phyloP scores from a whole-genome alignment of 2,888 invertebrate species.

The Rhagium mordax region DNA sequence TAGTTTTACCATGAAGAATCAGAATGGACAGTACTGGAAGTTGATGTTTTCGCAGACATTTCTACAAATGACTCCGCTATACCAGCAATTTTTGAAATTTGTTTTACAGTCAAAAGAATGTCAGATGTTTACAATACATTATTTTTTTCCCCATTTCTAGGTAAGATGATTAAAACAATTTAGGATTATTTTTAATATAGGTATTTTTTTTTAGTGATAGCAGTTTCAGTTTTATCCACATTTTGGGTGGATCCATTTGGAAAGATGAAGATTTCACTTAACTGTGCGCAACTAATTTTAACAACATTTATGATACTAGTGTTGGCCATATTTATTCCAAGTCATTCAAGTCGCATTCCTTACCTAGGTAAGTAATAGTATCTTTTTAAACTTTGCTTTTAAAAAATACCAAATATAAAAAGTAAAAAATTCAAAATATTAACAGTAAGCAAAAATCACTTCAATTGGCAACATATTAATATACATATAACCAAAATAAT shows the following conservation, averaged over 20 bases:
- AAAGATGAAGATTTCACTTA: slow-evolving; percentile 62
- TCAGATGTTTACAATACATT: slow-evolving; percentile 59
- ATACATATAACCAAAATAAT: no score
- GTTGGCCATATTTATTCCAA: slow-evolving; percentile 60
- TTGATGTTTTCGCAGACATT: slow-evolving; percentile 39
- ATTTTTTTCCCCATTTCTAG: slow-evolving; percentile 63
- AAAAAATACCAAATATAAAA: no score
- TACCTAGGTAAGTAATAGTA: slow-evolving; percentile 64
- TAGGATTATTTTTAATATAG: background rate
- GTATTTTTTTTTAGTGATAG: slow-evolving; percentile 59
- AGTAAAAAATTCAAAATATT: no score
- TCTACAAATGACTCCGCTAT: slow-evolving; percentile 34
- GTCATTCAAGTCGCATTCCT: slow-evolving; percentile 61
- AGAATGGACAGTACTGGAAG: slow-evolving; percentile 57
- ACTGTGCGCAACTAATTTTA: slow-evolving; percentile 62
- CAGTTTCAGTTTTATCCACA: slow-evolving; percentile 59
- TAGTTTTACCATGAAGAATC: slow-evolving; percentile 51
- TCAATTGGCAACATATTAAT: no score
- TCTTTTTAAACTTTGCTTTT: no score
- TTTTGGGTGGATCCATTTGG: slow-evolving; percentile 66
- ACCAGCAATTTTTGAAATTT: slow-evolving; percentile 55
- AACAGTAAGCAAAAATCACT: no score
- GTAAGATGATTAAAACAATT: slow-evolving; percentile 49
- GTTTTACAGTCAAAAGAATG: slow-evolving; percentile 58
- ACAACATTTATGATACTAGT: slow-evolving; percentile 59